These are phyloP conservation scores for Cataglyphis rosenhaueri DNA, from an alignment of 2,888 invertebrate species.

Conservation along the genomic window DNA sequence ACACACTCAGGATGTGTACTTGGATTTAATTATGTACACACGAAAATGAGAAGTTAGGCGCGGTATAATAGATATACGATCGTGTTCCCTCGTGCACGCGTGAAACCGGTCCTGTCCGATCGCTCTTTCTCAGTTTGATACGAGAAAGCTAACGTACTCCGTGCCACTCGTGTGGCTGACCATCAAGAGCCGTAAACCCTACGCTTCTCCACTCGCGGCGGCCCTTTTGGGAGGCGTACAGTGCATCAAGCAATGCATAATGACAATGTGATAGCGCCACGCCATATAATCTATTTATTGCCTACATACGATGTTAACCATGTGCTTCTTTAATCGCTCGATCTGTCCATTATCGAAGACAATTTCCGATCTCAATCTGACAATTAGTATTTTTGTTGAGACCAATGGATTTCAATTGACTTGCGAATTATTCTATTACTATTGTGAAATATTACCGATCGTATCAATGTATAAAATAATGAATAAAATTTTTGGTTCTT, in stretches of 20 bases:
- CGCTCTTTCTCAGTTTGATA: conserved; percentile 70
- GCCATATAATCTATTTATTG: conserved; percentile 57
- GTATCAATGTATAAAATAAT: neutral
- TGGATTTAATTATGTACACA: conserved; percentile 38
- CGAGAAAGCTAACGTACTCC: conserved; percentile 50
- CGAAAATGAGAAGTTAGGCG: conserved; percentile 28
- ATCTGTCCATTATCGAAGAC: conserved; percentile 21
- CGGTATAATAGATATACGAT: conserved; percentile 9
- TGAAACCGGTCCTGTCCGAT: conserved; percentile 70
- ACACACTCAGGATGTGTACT: neutral
- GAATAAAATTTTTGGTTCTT: neutral
- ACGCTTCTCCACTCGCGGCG: conserved; percentile 67
- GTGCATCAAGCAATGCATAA: conserved; percentile 33
- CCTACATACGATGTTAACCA: conserved; percentile 21
- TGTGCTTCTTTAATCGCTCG: conserved; percentile 47
- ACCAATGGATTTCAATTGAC: conserved; percentile 19
- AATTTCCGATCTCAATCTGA: conserved; percentile 50
- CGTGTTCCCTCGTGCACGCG: conserved; percentile 47
- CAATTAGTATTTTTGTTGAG: conserved; percentile 46
- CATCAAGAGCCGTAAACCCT: conserved; percentile 64
- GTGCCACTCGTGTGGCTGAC: conserved; percentile 53
- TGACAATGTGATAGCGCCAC: conserved; percentile 38
- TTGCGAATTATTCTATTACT: neutral
- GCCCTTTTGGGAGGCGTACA: conserved; percentile 47
- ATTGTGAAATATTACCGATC: neutral